Evolutionary conservation across 2,113 vertebrate species (phyloP).

Genomic region (Aplodontia rufa): DNA sequence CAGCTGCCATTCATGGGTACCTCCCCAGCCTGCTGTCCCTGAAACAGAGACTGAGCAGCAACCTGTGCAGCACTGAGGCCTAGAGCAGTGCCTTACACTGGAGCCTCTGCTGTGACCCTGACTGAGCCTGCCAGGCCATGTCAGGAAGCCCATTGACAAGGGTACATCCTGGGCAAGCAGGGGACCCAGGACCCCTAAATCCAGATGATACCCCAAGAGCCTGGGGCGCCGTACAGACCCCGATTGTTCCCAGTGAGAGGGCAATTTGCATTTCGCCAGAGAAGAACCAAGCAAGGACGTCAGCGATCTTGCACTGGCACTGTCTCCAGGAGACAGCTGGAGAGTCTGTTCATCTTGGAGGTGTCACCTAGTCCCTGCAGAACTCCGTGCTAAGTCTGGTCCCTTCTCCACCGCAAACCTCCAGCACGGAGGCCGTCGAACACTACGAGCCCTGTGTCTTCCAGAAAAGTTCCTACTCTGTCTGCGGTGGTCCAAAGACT

Average conservation of each 20-base stretch:
- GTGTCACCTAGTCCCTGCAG: rapidly evolving
- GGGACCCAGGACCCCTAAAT: background rate
- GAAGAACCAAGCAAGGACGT: background rate
- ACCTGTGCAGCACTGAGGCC: too few relatives aligned
- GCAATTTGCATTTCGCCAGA: rapidly evolving
- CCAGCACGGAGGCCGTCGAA: background rate
- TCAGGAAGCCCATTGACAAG: rapidly evolving
- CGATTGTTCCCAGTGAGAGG: too few relatives aligned
- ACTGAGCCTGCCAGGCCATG: rapidly evolving
- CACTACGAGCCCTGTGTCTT: rapidly evolving
- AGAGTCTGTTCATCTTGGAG: rapidly evolving
- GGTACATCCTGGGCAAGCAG: rapidly evolving
- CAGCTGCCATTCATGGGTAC: background rate
- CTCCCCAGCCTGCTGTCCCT: rapidly evolving
- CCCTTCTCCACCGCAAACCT: rapidly evolving
- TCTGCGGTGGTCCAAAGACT: background rate
- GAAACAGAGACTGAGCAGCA: too few relatives aligned
- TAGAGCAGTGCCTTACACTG: background rate
- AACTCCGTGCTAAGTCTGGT: rapidly evolving
- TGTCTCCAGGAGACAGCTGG: rapidly evolving
- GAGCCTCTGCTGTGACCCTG: rapidly evolving
- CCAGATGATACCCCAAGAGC: background rate
- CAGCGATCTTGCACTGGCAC: rapidly evolving
- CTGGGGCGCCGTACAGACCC: background rate
- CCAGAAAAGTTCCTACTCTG: background rate